phyloP scores from a whole-genome alignment of 2,113 vertebrate species.

The Scalopus aquaticus region DNA sequence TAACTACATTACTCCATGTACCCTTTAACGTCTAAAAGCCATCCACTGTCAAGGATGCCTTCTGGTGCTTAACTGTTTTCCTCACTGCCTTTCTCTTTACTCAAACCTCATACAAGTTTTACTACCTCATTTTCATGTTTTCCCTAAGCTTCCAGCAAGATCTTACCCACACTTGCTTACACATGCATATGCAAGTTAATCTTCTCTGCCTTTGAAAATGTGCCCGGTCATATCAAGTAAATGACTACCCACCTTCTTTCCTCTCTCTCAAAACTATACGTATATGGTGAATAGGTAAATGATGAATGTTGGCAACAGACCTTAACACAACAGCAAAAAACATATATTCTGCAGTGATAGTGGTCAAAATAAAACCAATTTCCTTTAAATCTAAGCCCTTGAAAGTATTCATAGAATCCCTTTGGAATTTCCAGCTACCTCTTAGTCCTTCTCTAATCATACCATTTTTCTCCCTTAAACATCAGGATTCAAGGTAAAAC shows the following conservation, averaged over 20 bases:
- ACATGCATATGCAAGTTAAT: not conserved
- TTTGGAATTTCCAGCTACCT: not conserved
- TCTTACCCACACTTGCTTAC: not conserved
- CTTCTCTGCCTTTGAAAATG: constrained; percentile 31
- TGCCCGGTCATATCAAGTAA: not conserved
- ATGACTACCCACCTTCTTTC: not conserved
- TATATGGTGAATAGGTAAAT: not conserved
- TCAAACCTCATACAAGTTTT: not conserved
- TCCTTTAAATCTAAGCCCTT: constrained; percentile 1
- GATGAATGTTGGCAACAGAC: not conserved
- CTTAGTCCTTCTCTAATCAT: constrained; percentile 27
- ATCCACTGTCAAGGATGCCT: not conserved
- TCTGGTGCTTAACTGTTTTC: not conserved
- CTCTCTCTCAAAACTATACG: not conserved
- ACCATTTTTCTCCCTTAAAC: not conserved
- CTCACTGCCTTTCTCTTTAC: not conserved
- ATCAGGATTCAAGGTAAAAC: constrained; percentile 34
- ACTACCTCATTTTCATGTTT: constrained; percentile 6
- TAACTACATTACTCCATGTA: not conserved
- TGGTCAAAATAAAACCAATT: constrained; percentile 1
- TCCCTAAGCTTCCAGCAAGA: not conserved
- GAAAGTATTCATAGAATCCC: not conserved
- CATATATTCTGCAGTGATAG: not conserved
- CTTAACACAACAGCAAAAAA: constrained; percentile 26
- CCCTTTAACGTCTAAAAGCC: not conserved